phyloP scores from a whole-genome alignment of 1,140 invertebrate genomes.

The Helicoverpa armigera region DNA sequence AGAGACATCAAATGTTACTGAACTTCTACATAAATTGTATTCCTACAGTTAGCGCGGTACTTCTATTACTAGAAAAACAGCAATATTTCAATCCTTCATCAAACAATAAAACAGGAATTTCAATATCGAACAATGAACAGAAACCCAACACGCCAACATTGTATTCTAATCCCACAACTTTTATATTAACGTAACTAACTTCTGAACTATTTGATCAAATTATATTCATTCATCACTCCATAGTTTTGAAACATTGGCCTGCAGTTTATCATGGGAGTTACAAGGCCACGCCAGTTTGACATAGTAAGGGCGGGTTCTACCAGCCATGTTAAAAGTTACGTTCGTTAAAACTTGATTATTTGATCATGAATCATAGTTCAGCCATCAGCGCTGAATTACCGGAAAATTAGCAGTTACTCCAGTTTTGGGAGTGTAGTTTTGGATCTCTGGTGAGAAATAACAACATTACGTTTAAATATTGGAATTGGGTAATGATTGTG shows the following conservation, averaged over 20 bases:
- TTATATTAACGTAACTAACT: slow-evolving; percentile 13
- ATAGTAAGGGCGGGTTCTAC: neutral
- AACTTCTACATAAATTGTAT: too few species aligned
- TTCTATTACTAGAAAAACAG: too few species aligned
- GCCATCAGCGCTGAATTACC: neutral
- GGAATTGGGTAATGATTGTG: too few species aligned
- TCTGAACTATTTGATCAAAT: slow-evolving; percentile 25
- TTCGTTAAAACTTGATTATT: neutral
- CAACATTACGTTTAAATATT: too few species aligned
- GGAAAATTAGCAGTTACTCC: too few species aligned
- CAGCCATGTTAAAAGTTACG: neutral
- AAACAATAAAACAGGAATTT: too few species aligned
- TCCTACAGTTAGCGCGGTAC: too few species aligned
- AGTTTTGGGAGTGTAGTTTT: too few species aligned
- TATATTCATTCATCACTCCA: slow-evolving; percentile 18
- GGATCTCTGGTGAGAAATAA: too few species aligned
- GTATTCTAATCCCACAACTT: slow-evolving; percentile 6
- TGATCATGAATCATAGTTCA: neutral
- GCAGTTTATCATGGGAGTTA: slow-evolving; percentile 34
- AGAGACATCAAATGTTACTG: too few species aligned
- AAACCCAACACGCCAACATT: neutral
- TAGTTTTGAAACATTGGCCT: slow-evolving; percentile 23
- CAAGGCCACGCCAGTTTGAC: slow-evolving; percentile 22
- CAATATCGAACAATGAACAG: too few species aligned
- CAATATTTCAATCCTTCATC: too few species aligned